Conservation (phyloP, 2,113 vertebrate species). For the Chrysochloris asiatica region DNA sequence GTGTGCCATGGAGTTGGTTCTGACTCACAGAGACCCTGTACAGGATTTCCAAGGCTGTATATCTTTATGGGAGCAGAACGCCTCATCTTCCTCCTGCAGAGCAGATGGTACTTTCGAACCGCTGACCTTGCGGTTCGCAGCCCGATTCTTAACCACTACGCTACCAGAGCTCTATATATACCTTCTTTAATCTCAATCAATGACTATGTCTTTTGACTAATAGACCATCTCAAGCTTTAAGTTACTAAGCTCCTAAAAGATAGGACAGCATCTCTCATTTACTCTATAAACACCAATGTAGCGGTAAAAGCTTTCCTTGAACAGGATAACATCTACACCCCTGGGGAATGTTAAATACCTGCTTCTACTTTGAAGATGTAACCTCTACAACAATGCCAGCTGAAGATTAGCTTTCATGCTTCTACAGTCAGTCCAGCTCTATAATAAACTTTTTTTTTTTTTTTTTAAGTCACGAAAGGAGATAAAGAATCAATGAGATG, state of each 20-base stretch:
- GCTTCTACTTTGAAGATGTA: not conserved
- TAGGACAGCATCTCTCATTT: not conserved
- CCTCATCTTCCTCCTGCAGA: too few species aligned
- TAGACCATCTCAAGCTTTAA: not conserved
- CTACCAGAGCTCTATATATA: not conserved
- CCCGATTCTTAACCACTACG: too few species aligned
- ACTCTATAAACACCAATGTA: not conserved
- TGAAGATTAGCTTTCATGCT: not conserved
- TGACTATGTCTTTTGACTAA: not conserved
- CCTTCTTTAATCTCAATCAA: not conserved
- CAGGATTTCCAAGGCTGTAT: too few species aligned
- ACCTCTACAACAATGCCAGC: not conserved
- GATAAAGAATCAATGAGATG: conserved; percentile 24
- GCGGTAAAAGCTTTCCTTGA: not conserved
- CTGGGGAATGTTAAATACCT: not conserved
- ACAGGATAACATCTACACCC: not conserved
- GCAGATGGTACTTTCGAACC: too few species aligned
- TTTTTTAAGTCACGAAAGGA: conserved; percentile 17
- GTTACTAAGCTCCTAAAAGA: not conserved
- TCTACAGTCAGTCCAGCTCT: not conserved
- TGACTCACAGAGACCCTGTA: too few species aligned
- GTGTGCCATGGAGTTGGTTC: too few species aligned
- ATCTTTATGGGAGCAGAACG: too few species aligned
- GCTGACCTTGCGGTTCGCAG: too few species aligned
- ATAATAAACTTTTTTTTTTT: not conserved